phyloP scores from a whole-genome alignment of 2,113 vertebrate genomes.

The Calyptomena viridis region DNA sequence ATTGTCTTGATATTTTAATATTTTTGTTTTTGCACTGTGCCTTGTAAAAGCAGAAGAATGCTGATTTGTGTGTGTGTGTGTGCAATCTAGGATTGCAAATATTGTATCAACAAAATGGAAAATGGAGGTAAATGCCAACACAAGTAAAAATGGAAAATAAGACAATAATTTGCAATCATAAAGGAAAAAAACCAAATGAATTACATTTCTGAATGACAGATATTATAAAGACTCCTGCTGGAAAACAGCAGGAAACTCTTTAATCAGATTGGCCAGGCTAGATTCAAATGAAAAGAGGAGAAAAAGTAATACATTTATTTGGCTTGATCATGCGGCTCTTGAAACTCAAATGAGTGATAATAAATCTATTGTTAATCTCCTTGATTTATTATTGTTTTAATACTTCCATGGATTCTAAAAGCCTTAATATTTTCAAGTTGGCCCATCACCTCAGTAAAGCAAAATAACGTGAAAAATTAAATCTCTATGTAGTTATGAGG shows the following conservation, averaged over 20 bases:
- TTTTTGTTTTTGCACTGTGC: slow-evolving; percentile 4
- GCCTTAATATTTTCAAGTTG: neutral
- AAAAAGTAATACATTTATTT: neutral
- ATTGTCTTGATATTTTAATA: slow-evolving; percentile 34
- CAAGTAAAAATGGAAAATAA: neutral
- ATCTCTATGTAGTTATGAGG: neutral
- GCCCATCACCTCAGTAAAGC: neutral
- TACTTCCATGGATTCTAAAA: neutral
- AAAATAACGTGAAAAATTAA: neutral
- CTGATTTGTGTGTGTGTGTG: neutral
- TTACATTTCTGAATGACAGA: neutral
- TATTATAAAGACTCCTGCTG: neutral
- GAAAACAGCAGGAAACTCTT: slow-evolving; percentile 10
- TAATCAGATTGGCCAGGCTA: neutral
- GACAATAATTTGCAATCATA: neutral
- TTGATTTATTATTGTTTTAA: neutral
- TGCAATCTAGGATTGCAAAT: slow-evolving; percentile 6
- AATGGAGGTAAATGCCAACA: neutral
- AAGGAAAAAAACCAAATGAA: neutral
- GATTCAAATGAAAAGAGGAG: neutral
- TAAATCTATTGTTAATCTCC: neutral
- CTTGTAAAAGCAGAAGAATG: neutral
- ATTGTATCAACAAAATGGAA: neutral
- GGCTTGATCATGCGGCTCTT: neutral
- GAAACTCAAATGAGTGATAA: neutral